Conservation (phyloP, 2,113 vertebrate genomes). For the Melanerpes aurifrons region DNA sequence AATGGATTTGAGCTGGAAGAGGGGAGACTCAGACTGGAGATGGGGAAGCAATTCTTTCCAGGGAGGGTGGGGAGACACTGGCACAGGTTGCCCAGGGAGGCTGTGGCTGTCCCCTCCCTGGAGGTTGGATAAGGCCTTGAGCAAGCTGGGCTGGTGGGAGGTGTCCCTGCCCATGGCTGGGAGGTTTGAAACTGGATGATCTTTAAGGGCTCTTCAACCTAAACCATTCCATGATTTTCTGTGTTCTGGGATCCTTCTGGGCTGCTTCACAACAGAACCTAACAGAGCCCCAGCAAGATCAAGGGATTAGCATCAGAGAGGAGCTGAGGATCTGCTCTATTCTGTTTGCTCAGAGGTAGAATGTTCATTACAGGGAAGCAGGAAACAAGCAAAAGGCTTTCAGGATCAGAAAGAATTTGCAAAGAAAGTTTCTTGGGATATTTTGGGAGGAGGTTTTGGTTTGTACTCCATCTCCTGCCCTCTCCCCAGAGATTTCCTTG, state of each 20-base stretch:
- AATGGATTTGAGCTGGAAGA: no score
- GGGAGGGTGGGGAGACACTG: no score
- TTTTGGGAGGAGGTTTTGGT: not conserved
- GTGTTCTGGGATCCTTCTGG: not conserved
- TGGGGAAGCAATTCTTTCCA: no score
- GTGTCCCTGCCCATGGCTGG: no score
- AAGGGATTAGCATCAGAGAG: not conserved
- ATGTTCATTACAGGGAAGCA: not conserved
- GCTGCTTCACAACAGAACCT: not conserved
- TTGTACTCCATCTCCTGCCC: fast-evolving
- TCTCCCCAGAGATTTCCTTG: not conserved
- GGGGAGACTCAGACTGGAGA: no score
- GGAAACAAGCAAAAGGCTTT: not conserved
- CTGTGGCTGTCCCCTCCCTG: no score
- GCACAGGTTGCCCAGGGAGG: no score
- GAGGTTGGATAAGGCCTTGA: no score
- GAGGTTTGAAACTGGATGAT: no score
- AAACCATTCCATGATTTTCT: not conserved
- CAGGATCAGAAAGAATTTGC: not conserved
- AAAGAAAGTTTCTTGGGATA: not conserved
- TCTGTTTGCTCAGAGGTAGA: not conserved
- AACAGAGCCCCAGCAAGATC: not conserved
- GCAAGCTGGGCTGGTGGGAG: no score
- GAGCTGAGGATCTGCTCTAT: not conserved
- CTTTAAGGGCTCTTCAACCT: no score